Percentiles rank a stretch among this genome's conserved stretches.
phyloP scores from a whole-genome alignment of 2,113 vertebrate species.

The Rutilus rutilus region DNA sequence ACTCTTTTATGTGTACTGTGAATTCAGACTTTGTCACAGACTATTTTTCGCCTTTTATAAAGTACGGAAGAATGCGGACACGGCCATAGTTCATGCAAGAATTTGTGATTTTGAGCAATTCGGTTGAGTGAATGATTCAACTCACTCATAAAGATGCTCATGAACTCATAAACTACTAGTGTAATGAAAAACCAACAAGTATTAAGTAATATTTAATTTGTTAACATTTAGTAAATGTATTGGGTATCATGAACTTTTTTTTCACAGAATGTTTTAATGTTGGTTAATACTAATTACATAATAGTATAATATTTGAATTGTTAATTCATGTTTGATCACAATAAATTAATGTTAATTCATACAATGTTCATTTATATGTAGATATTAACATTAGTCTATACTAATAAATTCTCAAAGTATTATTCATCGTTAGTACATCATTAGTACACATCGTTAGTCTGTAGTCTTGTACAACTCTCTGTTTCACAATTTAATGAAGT shows the following conservation, averaged over 20 bases:
- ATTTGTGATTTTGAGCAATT: constrained; percentile 41
- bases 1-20: too few species aligned
- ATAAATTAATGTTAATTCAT: background rate
- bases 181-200: background rate
- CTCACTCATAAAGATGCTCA: background rate
- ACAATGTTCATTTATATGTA: background rate
- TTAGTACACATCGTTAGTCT: too few species aligned
- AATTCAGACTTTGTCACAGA: too few species aligned
- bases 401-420: background rate
- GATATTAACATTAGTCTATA: background rate
- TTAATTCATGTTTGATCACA: background rate
- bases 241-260: too few species aligned
- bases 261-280: too few species aligned
- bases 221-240: too few species aligned
- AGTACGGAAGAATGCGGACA: too few species aligned
- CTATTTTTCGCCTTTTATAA: too few species aligned
- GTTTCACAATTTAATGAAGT: background rate
- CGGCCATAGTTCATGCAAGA: constrained; percentile 43
- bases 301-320: background rate
- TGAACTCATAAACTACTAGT: background rate
- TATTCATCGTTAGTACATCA: background rate
- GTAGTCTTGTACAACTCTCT: background rate
- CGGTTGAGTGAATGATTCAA: background rate
- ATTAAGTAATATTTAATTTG: too few species aligned
- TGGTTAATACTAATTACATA: too few species aligned